Conservation (phyloP, 2,113 vertebrate species). For the Tapirus terrestris region DNA sequence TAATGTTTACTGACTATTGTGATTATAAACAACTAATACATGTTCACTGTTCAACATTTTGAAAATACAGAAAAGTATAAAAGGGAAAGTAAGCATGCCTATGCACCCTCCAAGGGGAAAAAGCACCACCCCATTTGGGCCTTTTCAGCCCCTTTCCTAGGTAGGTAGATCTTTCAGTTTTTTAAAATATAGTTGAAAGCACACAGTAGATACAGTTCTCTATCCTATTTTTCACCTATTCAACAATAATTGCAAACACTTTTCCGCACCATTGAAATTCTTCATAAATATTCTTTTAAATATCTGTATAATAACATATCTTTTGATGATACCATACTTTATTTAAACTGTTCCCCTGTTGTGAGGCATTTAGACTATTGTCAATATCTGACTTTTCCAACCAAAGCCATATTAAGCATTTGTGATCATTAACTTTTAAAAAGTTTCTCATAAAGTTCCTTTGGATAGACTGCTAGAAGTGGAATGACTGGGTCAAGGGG, state of each 20-base stretch:
- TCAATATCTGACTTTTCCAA: constrained; percentile 6
- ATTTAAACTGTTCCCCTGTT: not conserved
- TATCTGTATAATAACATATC: not conserved
- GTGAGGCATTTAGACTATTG: not conserved
- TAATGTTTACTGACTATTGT: not conserved
- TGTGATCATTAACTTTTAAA: constrained; percentile 36
- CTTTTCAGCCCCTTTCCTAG: not conserved
- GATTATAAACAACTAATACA: constrained; percentile 18
- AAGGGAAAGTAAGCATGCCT: constrained; percentile 13
- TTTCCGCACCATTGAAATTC: not conserved
- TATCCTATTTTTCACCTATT: not conserved
- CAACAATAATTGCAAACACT: not conserved
- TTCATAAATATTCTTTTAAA: constrained; percentile 12
- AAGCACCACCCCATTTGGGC: not conserved
- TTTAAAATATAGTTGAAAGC: not conserved
- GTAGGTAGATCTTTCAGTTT: not conserved
- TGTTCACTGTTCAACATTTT: not conserved
- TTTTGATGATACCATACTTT: constrained; percentile 36
- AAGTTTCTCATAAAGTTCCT: constrained; percentile 13
- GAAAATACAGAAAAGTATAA: constrained; percentile 30
- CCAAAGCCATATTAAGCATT: not conserved
- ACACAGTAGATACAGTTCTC: not conserved
- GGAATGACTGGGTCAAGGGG: not conserved
- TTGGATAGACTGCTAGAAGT: not conserved
- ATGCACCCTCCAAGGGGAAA: not conserved